These are phyloP conservation scores for Plectus sambesii DNA, from an alignment of 1,140 invertebrate genomes.

Conservation along the genomic window DNA sequence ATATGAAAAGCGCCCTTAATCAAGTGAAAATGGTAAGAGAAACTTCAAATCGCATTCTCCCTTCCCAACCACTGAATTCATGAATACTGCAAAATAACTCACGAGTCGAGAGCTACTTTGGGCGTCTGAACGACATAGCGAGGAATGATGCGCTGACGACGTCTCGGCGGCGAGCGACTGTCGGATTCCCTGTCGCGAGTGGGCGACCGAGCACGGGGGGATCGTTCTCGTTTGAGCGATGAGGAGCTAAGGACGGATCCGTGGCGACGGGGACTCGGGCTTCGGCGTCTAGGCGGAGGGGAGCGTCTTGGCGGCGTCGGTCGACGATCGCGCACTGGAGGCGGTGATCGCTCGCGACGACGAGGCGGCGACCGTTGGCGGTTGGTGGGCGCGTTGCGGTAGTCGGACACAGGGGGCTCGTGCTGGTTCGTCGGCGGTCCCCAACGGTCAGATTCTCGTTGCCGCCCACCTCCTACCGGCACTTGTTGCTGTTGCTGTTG, in stretches of 20 bases:
- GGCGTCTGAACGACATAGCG: slow-evolving; percentile 78
- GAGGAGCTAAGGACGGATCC: too few species aligned
- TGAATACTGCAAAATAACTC: slow-evolving; percentile 16
- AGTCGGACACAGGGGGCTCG: too few species aligned
- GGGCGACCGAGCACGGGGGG: too few species aligned
- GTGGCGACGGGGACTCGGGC: slow-evolving; percentile 20
- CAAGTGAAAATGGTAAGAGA: too few species aligned
- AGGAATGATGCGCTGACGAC: slow-evolving; percentile 57
- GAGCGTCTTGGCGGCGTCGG: slow-evolving; percentile 24
- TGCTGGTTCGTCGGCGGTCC: too few species aligned
- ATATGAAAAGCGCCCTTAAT: too few species aligned
- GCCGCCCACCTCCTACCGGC: too few species aligned
- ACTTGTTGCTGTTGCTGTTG: too few species aligned
- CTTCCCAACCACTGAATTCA: too few species aligned
- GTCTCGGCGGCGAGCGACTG: slow-evolving; percentile 52
- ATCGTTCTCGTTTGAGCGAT: too few species aligned
- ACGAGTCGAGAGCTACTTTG: slow-evolving; percentile 70
- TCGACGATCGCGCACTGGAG: slow-evolving; percentile 25
- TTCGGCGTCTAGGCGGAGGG: slow-evolving; percentile 29
- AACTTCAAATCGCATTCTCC: too few species aligned
- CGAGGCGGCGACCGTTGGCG: slow-evolving; percentile 30
- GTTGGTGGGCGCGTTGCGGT: slow-evolving; percentile 28
- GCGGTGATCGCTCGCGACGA: slow-evolving; percentile 46
- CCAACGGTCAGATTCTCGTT: too few species aligned
- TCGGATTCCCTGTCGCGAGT: slow-evolving; percentile 53